phyloP scores from a whole-genome alignment of 2,113 vertebrate genomes.

The Laticauda colubrina region DNA sequence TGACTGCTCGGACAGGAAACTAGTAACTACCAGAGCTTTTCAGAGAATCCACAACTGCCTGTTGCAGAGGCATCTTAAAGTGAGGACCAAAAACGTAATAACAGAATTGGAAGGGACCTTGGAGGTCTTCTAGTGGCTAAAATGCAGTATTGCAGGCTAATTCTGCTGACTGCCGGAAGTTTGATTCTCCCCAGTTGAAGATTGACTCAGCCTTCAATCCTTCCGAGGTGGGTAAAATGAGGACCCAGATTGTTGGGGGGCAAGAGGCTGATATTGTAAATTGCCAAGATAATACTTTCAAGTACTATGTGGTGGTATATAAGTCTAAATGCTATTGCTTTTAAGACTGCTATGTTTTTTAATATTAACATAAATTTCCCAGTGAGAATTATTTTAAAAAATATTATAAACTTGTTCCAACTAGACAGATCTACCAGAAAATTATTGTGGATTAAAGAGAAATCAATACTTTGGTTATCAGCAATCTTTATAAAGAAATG shows the following conservation, averaged over 20 bases:
- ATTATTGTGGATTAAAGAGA: not conserved
- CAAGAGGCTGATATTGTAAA: too few relatives aligned
- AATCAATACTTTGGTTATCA: not conserved
- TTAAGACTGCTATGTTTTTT: not conserved
- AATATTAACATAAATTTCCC: not conserved
- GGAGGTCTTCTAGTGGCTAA: not conserved
- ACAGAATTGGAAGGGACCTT: not conserved
- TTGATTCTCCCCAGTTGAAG: too few relatives aligned
- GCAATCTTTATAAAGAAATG: not conserved
- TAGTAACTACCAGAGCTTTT: not conserved
- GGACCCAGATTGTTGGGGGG: too few relatives aligned
- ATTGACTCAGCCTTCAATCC: too few relatives aligned
- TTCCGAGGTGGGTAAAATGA: too few relatives aligned
- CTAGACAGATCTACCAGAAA: not conserved
- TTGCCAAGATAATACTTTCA: too few relatives aligned
- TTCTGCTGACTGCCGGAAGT: too few relatives aligned
- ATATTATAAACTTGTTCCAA: not conserved
- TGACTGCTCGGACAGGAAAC: not conserved
- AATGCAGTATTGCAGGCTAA: too few relatives aligned
- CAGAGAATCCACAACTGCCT: not conserved
- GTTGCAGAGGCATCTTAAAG: not conserved
- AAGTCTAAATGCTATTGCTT: too few relatives aligned
- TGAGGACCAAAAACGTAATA: not conserved
- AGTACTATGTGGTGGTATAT: too few relatives aligned
- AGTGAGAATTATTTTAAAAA: not conserved